Base-by-base conservation (phyloP, 2,888 invertebrate genomes). In the Bombylius major region DNA sequence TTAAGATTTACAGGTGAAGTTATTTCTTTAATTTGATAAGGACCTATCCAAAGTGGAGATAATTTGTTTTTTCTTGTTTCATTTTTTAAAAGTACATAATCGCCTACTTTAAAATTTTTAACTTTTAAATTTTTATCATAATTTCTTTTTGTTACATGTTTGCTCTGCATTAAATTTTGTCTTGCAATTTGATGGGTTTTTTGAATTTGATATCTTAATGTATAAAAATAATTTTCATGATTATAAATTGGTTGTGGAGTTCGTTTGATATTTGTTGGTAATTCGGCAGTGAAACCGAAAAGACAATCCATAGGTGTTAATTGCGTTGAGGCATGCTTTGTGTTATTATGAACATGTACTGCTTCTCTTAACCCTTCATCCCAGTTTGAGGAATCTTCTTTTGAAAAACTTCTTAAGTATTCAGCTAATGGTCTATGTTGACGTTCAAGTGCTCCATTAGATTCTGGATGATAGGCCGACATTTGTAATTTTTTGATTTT, bases 251-350 rank as follows among this genome's bases (percentile, higher is more conserved):
- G 51, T 14, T 32, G 34, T 9, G 54, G 45, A 31, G 46, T 45
- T 44, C 44, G 0, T 47, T 44, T 49, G 14, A 46, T 3, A 5
- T 52, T 46, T 4, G 31, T 34, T 13, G 52, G 52, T 5, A 46
- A 23, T 14, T 58, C 53, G 6, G 47, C 34, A 23, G 50, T 42
- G 23, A 60, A 39, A 7, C 39, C 39, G 39, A 39, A 39, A 39
- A 39, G 39, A 9, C 7, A 11, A 9, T 39, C 39, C 32, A 57
- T 52, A 11, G 60, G 58, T 7, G 54, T 56, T 14, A 57, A 39
- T 51, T 56, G 48, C 4, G 57, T 51, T 7, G 53, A 36, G 23
- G 23, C 23, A 23, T 23, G 23, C 23, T 23, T 23, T 23, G 23
- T n/a, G 23, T 23, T 39, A 11, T n/a, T n/a, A n/a, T n/a, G n/a